A percentile compares a stretch with the other conserved stretches of the same genome.
Conservation (phyloP, 2,888 invertebrate genomes). For the Cephus runcator region DNA sequence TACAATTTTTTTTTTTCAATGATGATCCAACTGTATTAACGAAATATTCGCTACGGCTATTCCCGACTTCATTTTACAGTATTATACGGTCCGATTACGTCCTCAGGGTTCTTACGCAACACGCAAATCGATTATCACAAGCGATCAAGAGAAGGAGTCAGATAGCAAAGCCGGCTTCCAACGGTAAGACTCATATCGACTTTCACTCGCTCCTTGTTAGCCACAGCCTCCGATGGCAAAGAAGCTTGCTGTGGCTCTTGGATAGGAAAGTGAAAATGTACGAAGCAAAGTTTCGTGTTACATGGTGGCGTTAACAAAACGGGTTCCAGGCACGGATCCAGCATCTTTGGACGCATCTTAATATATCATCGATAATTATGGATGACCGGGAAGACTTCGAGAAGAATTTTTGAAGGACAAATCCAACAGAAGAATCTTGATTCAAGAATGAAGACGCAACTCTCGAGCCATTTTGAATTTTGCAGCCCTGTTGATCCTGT, state of each 20-base stretch:
- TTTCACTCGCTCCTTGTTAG: not conserved
- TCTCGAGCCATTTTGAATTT: not conserved
- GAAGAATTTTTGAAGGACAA: not conserved
- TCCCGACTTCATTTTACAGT: not conserved
- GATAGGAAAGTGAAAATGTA: not conserved
- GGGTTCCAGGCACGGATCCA: not conserved
- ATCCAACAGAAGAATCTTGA: too few relatives aligned
- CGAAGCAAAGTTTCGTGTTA: not conserved
- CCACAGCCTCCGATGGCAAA: not conserved
- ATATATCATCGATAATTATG: not conserved
- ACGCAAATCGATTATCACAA: constrained; percentile 9
- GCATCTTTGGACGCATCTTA: not conserved
- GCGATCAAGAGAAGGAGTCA: not conserved
- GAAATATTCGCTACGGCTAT: not conserved
- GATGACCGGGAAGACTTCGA: not conserved
- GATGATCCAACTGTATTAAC: not conserved
- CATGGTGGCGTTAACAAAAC: not conserved
- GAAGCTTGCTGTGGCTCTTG: not conserved
- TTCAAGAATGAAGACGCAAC: too few relatives aligned
- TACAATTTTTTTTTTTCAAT: not conserved
- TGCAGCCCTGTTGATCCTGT: not conserved
- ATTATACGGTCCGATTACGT: not conserved
- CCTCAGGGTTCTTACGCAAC: constrained; percentile 2
- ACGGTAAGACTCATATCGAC: not conserved
- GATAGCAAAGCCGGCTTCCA: not conserved